Percentiles rank a stretch among this genome's conserved stretches.
These are phyloP conservation scores for human DNA, from an alignment of 2,113 vertebrate genomes.

Conservation along the genomic window GRCh38 chr19:18321001-18321500, in stretches of 20 bases:
- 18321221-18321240: neutral
- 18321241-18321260: neutral
- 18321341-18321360: neutral
- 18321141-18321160: neutral
- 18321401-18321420: too few relatives aligned
- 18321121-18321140: neutral
- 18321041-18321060: neutral
- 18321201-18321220: neutral
- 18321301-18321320: neutral
- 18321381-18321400: too few relatives aligned
- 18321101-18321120: neutral
- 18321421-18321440: too few relatives aligned
- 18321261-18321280: neutral
- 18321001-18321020: rapidly evolving
- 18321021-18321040: neutral
- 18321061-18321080: neutral
- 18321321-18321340: neutral
- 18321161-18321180: neutral
- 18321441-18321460: too few relatives aligned
- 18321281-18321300: neutral
- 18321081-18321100: too few relatives aligned
- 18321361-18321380: too few relatives aligned
- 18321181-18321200: neutral
- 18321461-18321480: too few relatives aligned
- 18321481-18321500: too few relatives aligned